Evolutionary conservation across 2,113 vertebrate species (phyloP).

Genomic region (Mormyrus lacerda): DNA sequence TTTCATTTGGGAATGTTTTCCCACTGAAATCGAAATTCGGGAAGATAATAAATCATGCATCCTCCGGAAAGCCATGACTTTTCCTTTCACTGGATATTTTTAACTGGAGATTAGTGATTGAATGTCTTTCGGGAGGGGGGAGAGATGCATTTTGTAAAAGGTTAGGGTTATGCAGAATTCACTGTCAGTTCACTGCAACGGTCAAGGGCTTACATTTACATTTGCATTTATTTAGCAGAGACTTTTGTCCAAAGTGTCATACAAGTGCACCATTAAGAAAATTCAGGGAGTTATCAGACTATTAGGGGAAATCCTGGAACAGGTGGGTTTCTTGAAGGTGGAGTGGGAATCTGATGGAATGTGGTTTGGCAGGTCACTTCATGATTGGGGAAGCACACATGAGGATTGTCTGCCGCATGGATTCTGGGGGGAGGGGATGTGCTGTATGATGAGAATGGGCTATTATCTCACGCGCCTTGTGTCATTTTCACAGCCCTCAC

Average conservation of each 20-base stretch:
- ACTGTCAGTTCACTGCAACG: neutral
- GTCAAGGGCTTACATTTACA: neutral
- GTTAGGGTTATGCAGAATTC: neutral
- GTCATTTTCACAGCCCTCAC: neutral
- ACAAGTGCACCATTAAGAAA: neutral
- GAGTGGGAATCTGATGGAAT: neutral
- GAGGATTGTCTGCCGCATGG: neutral
- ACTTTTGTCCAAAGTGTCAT: neutral
- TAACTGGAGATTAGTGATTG: constrained; percentile 13
- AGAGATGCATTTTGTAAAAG: neutral
- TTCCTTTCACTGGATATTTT: constrained; percentile 2
- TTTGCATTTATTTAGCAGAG: neutral
- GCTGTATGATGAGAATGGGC: neutral
- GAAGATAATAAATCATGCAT: constrained; percentile 28
- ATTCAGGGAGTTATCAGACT: neutral
- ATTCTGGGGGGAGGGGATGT: neutral
- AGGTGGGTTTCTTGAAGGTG: neutral
- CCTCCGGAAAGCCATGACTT: neutral
- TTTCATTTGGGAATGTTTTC: constrained; percentile 24
- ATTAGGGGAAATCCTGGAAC: neutral
- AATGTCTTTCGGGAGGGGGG: constrained; percentile 8
- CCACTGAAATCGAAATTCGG: constrained; percentile 28
- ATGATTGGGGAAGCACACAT: neutral
- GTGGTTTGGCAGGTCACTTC: neutral
- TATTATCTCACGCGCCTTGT: neutral